phyloP scores from a whole-genome alignment of 2,888 invertebrate genomes.

The Dioctria rufipes region DNA sequence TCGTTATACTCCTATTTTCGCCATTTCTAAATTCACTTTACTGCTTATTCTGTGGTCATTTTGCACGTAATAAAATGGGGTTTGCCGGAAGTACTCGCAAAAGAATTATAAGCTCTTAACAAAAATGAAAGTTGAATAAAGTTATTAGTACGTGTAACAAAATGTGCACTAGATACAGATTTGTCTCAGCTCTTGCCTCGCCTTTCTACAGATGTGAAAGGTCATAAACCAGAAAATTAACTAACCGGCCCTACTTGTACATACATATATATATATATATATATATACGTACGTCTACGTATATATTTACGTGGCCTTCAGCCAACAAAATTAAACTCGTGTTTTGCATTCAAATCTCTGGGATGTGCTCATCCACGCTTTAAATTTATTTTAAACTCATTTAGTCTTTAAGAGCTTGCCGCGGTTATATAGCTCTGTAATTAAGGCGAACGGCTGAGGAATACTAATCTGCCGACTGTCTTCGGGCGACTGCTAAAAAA shows the following conservation, averaged over 20 bases:
- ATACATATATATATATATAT: no score
- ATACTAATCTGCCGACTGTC: constrained; percentile 45
- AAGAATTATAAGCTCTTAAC: constrained; percentile 36
- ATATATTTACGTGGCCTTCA: background rate
- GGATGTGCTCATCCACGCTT: constrained; percentile 39
- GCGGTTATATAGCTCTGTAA: constrained; percentile 38
- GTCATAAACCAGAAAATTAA: constrained; percentile 46
- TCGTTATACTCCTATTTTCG: no score
- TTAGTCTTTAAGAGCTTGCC: constrained; percentile 37
- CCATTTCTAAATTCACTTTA: no score
- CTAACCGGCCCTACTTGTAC: constrained; percentile 16
- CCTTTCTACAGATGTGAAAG: constrained; percentile 10
- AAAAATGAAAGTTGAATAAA: constrained; percentile 45
- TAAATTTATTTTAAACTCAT: constrained; percentile 51
- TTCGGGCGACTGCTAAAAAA: constrained; percentile 37
- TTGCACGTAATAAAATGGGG: constrained; percentile 33
- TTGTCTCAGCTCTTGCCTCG: background rate
- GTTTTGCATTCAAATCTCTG: constrained; percentile 37
- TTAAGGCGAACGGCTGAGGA: constrained; percentile 37
- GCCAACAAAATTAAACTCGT: constrained; percentile 45
- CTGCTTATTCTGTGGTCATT: background rate
- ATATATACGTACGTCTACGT: no score
- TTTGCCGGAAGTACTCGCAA: constrained; percentile 13
- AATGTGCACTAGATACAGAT: constrained; percentile 3
- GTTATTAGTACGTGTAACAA: constrained; percentile 21